Conservation (phyloP, 1,140 invertebrate species). For the Aradophagus sp. region DNA sequence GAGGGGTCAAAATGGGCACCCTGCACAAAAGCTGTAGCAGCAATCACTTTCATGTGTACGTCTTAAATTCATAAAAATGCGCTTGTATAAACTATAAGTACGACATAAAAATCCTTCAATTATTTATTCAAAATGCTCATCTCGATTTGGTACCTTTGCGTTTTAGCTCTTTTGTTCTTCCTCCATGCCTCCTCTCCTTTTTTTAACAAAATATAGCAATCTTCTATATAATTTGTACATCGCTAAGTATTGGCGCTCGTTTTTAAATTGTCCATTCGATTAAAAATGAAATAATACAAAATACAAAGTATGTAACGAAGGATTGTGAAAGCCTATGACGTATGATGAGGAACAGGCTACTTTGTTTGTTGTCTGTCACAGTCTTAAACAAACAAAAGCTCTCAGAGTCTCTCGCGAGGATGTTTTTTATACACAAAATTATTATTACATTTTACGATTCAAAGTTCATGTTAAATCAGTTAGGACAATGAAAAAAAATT, state of each 20-base stretch:
- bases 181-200: slow-evolving; percentile 6
- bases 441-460: too few relatives aligned
- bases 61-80: slow-evolving; percentile 32
- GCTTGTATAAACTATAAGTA: slow-evolving; percentile 28
- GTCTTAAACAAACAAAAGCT: slow-evolving; percentile 16
- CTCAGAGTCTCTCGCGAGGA: slow-evolving; percentile 10
- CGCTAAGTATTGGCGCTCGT: slow-evolving; percentile 42
- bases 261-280: slow-evolving; percentile 7
- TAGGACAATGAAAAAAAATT: too few relatives aligned
- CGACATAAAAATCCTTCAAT: slow-evolving; percentile 11
- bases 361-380: slow-evolving; percentile 23
- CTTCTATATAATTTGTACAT: slow-evolving; percentile 44
- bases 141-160: slow-evolving; percentile 17
- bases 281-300: slow-evolving; percentile 15
- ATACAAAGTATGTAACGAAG: slow-evolving; percentile 23
- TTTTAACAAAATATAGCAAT: slow-evolving; percentile 46
- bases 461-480: too few relatives aligned
- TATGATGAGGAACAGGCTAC: slow-evolving; percentile 17
- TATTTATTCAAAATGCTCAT: slow-evolving; percentile 17
- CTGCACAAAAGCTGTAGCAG: neutral
- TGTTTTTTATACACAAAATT: slow-evolving; percentile 37
- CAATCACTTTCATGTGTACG: slow-evolving; percentile 6
- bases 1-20: too few relatives aligned
- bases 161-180: neutral
- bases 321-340: slow-evolving; percentile 25